Evolutionary conservation across 1,140 invertebrate genomes (phyloP), one percentile per base, ranked within the genome.

Genomic region (Saccostrea glomerata): DNA sequence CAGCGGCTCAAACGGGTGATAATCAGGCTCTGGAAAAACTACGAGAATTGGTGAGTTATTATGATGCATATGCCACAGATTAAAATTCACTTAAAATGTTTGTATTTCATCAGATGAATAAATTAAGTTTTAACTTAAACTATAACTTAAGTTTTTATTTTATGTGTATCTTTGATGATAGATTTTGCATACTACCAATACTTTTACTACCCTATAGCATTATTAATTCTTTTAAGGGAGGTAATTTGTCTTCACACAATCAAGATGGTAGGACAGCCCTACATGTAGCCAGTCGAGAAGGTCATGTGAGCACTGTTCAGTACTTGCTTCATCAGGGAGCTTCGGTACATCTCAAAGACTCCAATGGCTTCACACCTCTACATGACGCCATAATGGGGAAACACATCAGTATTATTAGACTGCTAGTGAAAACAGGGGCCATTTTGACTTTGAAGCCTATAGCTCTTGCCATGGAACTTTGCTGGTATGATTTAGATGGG

Each of bases 291-390:
- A 97, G 97, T 60, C 95, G 96, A 66, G 95, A 97, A 90, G 98
- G 97, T 0, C 96, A 97, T 89, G 82, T 96, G 36, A 56, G 85
- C n/a, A 95, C 97, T 0, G 97, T 98, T 0, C 96, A 97, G 89
- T 97, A 96, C 95, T 95, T 99, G 12, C 94, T 99, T 25, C 95
- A 96, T 70, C 96, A 97, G 91, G 98, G 98, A 1, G 97, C 97
- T 0, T 97, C 96, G 85, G 97, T 98, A n/a, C 98, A 98, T 91
- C 95, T 96, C 58, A 96, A 96, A 92, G 97, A 97, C 91, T 95
- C 95, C 94, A 95, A 93, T 30, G 91, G 91, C 13, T 90, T 92
- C 86, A 94, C 93, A 13, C 94, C 95, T 40, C 88, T 95, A 25
- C 92, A 93, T 82, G 92, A 94, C 90, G 94, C 94, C 15, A 90